Conservation (phyloP, 2,888 invertebrate genomes). For the Pecten maximus region DNA sequence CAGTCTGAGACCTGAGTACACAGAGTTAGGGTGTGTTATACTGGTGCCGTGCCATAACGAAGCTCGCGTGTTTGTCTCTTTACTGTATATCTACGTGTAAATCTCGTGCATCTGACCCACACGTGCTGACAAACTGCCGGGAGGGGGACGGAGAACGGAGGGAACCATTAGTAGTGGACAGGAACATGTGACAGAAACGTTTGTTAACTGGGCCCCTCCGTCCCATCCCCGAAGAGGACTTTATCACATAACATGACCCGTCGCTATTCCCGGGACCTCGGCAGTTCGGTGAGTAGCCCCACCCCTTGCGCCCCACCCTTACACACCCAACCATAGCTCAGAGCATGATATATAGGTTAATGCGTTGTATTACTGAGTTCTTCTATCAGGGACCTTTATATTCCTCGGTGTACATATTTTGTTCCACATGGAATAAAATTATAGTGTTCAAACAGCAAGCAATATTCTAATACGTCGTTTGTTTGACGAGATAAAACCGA, state of each 20-base stretch:
- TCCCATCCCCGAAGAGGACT: conserved; percentile 17
- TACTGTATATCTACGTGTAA: conserved; percentile 30
- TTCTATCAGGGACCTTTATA: neutral
- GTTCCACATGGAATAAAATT: neutral
- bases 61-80: conserved; percentile 18
- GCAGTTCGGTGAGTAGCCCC: conserved; percentile 44
- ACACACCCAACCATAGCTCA: neutral
- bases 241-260: conserved; percentile 14
- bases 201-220: conserved; percentile 11
- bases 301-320: neutral
- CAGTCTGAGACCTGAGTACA: neutral
- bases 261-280: conserved; percentile 50
- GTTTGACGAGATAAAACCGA: neutral
- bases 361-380: neutral
- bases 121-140: conserved; percentile 24
- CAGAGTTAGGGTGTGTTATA: conserved; percentile 8
- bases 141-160: conserved; percentile 35
- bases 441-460: neutral
- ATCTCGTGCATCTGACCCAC: conserved; percentile 32
- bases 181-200: neutral
- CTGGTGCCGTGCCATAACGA: conserved; percentile 13
- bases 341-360: neutral
- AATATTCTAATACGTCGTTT: neutral
- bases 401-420: neutral
- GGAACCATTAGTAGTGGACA: conserved; percentile 24